Evolutionary conservation across 2,888 invertebrate species (phyloP).

Genomic region (Mythimna impura): DNA sequence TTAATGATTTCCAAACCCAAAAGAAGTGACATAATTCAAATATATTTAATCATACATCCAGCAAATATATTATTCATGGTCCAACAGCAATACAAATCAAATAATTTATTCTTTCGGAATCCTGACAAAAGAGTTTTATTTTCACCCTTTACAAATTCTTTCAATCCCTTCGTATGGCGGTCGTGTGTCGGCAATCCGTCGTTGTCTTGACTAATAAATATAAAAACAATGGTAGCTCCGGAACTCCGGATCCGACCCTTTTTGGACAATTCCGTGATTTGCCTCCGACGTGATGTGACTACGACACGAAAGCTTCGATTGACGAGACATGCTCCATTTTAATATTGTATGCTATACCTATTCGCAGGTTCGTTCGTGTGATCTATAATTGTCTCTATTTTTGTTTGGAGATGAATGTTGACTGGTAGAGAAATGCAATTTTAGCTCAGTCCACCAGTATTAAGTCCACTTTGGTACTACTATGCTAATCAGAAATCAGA

Average conservation of each 20-base stretch:
- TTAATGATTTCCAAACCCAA: no score
- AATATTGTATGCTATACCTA: conserved; percentile 33
- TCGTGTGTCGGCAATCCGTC: conserved; percentile 41
- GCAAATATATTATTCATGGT: conserved; percentile 24
- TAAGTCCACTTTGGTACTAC: no score
- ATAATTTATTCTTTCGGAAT: conserved; percentile 38
- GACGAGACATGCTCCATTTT: conserved; percentile 35
- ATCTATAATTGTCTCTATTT: conserved; percentile 1
- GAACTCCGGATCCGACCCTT: conserved; percentile 21
- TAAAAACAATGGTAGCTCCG: conserved; percentile 48
- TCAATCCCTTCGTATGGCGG: conserved; percentile 15
- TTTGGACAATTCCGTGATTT: conserved; percentile 49
- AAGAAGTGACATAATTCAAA: no score
- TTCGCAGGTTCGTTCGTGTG: neutral
- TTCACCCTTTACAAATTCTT: conserved; percentile 24
- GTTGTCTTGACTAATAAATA: conserved; percentile 46
- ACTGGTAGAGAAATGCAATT: no score
- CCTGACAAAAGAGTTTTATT: conserved; percentile 22
- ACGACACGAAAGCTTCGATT: conserved; percentile 29
- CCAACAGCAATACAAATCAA: conserved; percentile 25
- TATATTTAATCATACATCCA: conserved; percentile 14
- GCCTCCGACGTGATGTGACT: conserved; percentile 37
- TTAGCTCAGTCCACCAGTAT: no score
- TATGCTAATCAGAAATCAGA: no score
- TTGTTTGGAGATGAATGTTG: neutral